A percentile compares a stretch with the other conserved stretches of the same genome.
Evolutionary conservation across 2,888 invertebrate genomes (phyloP).

Genomic region (Prenolepis imparis): DNA sequence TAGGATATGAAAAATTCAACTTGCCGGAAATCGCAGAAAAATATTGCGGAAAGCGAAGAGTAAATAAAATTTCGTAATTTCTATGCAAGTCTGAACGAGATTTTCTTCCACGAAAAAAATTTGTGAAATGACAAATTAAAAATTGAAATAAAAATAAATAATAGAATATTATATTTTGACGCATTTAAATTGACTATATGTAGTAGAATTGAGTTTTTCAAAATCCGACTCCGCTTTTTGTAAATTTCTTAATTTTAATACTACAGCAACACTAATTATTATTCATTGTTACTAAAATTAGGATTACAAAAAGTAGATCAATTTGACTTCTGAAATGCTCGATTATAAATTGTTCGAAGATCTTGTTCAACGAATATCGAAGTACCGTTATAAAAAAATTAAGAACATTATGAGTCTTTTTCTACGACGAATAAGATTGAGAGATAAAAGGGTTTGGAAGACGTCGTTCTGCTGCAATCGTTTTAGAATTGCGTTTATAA

Average conservation of each 20-base stretch:
- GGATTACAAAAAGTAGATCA: neutral
- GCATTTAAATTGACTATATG: neutral
- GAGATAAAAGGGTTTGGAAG: slow-evolving; percentile 8
- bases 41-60: neutral
- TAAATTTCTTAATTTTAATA: neutral
- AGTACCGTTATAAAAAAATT: neutral
- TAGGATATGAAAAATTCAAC: slow-evolving; percentile 43
- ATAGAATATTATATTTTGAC: neutral
- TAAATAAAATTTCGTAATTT: slow-evolving; percentile 27
- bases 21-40: slow-evolving; percentile 11
- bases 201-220: neutral
- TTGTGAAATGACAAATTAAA: slow-evolving; percentile 6
- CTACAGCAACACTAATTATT: neutral
- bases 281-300: neutral
- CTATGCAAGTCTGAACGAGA: neutral
- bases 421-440: slow-evolving; percentile 19
- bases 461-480: slow-evolving; percentile 44
- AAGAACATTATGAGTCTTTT: slow-evolving; percentile 11
- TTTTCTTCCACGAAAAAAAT: neutral
- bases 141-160: slow-evolving; percentile 6
- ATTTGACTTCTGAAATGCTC: neutral
- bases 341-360: neutral
- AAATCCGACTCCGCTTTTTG: neutral
- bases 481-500: slow-evolving; percentile 50
- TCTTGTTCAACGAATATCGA: neutral